phyloP scores from a whole-genome alignment of 1,140 invertebrate genomes.

The Propsilocerus akamusi region DNA sequence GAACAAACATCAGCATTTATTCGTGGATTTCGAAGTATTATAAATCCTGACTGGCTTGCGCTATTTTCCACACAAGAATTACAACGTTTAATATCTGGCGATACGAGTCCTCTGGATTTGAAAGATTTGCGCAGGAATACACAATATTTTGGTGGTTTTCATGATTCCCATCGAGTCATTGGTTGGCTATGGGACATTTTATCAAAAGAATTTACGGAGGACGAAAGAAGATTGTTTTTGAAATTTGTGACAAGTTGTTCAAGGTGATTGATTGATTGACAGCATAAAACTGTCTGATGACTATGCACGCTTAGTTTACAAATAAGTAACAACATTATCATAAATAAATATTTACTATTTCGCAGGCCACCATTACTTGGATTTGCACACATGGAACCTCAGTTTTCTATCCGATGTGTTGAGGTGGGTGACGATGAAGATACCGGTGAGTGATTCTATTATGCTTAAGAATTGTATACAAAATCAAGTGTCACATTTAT shows the following conservation, averaged over 20 bases:
- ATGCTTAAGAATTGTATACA: neutral
- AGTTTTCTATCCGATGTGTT: conserved; percentile 97
- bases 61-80: conserved; percentile 95
- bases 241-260: conserved; percentile 99
- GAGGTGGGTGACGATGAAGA: conserved; percentile 98
- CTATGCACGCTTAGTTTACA: too few relatives aligned
- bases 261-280: conserved; percentile 7
- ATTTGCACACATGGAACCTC: conserved; percentile 93
- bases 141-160: conserved; percentile 92
- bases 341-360: neutral
- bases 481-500: neutral
- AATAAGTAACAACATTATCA: too few relatives aligned
- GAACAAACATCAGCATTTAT: conserved; percentile 94
- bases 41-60: conserved; percentile 87
- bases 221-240: conserved; percentile 83
- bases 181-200: conserved; percentile 98
- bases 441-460: conserved; percentile 38
- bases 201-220: conserved; percentile 82
- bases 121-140: conserved; percentile 81
- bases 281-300: too few relatives aligned
- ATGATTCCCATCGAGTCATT: conserved; percentile 93
- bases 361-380: conserved; percentile 89
- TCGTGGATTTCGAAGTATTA: conserved; percentile 85
- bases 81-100: conserved; percentile 26
- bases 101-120: conserved; percentile 79